Evolutionary conservation across 53 echinoderm and acorn worm species (phyloP).

Genomic region (Hippasteria phrygiana): DNA sequence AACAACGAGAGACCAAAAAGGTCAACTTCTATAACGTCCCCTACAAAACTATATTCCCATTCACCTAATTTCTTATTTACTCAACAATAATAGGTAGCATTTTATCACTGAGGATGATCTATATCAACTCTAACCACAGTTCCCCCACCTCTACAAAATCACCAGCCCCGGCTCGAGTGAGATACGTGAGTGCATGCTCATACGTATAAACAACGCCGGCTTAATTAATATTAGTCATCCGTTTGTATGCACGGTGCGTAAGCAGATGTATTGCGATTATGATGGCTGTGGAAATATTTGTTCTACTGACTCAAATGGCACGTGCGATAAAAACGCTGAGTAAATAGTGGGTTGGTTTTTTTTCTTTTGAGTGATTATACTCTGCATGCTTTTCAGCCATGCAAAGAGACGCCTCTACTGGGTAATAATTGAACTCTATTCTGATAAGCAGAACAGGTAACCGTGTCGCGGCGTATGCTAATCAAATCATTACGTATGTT

Average conservation of each 20-base stretch:
- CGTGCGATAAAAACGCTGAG: constrained; percentile 20
- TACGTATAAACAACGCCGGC: constrained; percentile 7
- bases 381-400: background rate
- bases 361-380: background rate
- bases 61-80: too few species aligned
- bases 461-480: background rate
- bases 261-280: constrained; percentile 4
- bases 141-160: too few species aligned
- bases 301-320: constrained; percentile 6
- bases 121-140: too few species aligned
- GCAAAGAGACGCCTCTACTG: background rate
- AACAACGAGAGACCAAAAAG: too few species aligned
- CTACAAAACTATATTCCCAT: too few species aligned
- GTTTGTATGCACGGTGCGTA: constrained; percentile 7
- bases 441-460: background rate
- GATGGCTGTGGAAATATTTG: constrained; percentile 19
- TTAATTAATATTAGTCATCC: constrained; percentile 60
- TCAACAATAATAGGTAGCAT: too few species aligned
- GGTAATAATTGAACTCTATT: background rate
- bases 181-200: constrained; percentile 19
- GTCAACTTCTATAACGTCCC: too few species aligned
- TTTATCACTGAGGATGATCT: too few species aligned
- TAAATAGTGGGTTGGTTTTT: background rate
- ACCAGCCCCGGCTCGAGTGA: too few species aligned
- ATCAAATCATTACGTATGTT: background rate